These are phyloP conservation scores for Noctua pronuba DNA, from an alignment of 2,888 invertebrate species.

Conservation along the genomic window DNA sequence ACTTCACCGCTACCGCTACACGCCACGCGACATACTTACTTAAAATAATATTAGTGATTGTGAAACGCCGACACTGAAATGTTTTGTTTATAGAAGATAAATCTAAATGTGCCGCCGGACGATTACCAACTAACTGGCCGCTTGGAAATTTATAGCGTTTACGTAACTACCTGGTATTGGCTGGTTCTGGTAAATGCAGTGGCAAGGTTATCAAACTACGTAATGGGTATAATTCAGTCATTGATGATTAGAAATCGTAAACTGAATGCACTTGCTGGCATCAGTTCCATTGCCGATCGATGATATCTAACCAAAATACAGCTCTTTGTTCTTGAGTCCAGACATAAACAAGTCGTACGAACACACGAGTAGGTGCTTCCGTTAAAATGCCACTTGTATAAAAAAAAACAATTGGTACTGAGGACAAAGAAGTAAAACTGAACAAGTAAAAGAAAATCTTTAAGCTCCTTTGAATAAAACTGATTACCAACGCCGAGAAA, in stretches of 20 bases:
- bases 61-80: constrained; percentile 73
- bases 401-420: constrained; percentile 12
- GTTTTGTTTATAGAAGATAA: constrained; percentile 63
- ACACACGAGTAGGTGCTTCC: neutral
- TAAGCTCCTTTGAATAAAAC: constrained; percentile 40
- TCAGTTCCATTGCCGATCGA: constrained; percentile 36
- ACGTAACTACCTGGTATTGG: constrained; percentile 46
- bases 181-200: constrained; percentile 48
- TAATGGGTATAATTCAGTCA: constrained; percentile 53
- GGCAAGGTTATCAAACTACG: constrained; percentile 54
- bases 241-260: constrained; percentile 57
- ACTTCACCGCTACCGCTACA: constrained; percentile 66
- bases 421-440: constrained; percentile 24
- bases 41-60: constrained; percentile 77
- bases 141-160: constrained; percentile 52
- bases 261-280: constrained; percentile 49
- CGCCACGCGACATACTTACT: constrained; percentile 77
- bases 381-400: neutral
- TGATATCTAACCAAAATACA: constrained; percentile 34
- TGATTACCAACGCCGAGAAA: constrained; percentile 35
- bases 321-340: constrained; percentile 24
- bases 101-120: constrained; percentile 56
- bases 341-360: constrained; percentile 5
- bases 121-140: constrained; percentile 53
- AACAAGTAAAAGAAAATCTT: constrained; percentile 35